A percentile compares a stretch with the other conserved stretches of the same genome.
Evolutionary conservation across 1,140 invertebrate genomes (phyloP).

Genomic region (Drosophila ficusphila): DNA sequence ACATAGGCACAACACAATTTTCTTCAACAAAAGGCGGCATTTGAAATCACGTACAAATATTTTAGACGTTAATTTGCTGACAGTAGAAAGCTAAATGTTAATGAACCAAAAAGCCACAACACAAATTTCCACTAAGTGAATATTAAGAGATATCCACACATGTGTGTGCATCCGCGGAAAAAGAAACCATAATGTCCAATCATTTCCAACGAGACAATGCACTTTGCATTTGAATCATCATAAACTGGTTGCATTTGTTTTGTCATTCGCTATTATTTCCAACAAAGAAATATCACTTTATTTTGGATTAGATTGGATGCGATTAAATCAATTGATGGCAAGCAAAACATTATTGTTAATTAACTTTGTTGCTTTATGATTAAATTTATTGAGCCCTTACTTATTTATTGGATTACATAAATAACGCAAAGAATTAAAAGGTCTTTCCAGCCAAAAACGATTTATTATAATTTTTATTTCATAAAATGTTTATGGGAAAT

Average conservation of each 20-base stretch:
- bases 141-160: conserved; percentile 31
- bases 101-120: conserved; percentile 64
- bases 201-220: conserved; percentile 20
- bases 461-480: too few relatives aligned
- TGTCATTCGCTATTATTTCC: background rate
- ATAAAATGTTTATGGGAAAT: too few relatives aligned
- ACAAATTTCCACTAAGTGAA: conserved; percentile 63
- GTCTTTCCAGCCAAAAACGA: too few relatives aligned
- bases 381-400: too few relatives aligned
- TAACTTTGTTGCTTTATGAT: too few relatives aligned
- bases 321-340: background rate
- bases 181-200: conserved; percentile 29
- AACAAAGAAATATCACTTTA: background rate
- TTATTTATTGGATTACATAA: too few relatives aligned
- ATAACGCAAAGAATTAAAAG: too few relatives aligned
- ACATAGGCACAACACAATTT: conserved; percentile 50
- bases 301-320: background rate
- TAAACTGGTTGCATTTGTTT: background rate
- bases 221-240: conserved; percentile 42
- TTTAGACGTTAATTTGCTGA: conserved; percentile 66
- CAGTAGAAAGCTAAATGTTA: conserved; percentile 74
- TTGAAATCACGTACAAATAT: conserved; percentile 70
- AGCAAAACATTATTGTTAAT: too few relatives aligned
- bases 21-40: conserved; percentile 44
- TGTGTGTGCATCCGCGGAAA: conserved; percentile 3